A percentile compares a stretch with the other conserved stretches of the same genome.
phyloP scores from a whole-genome alignment of 2,113 vertebrate genomes.

The Rhinopomastus cyanomelas region DNA sequence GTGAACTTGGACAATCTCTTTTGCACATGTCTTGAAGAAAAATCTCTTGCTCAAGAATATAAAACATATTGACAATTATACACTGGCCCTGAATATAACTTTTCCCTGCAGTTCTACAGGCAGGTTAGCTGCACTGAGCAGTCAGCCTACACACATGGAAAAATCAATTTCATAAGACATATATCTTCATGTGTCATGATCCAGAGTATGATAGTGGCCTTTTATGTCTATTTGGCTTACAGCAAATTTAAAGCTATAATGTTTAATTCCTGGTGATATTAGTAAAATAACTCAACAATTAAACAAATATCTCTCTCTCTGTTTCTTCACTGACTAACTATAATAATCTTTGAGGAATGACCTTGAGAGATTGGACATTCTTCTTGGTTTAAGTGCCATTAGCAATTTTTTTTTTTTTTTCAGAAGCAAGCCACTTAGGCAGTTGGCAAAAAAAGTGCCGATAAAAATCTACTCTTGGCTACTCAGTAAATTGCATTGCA shows the following conservation, averaged over 20 bases:
- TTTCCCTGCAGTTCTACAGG: constrained; percentile 42
- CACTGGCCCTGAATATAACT: constrained; percentile 41
- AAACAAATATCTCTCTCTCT: constrained; percentile 35
- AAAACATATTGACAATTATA: constrained; percentile 73
- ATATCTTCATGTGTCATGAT: constrained; percentile 73
- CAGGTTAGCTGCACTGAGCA: constrained; percentile 39
- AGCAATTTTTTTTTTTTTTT: constrained; percentile 70
- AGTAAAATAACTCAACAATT: constrained; percentile 70
- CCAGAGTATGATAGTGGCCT: constrained; percentile 50
- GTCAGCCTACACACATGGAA: constrained; percentile 54
- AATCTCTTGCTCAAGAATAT: constrained; percentile 60
- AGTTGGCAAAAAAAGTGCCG: constrained; percentile 55
- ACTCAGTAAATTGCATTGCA: constrained; percentile 75
- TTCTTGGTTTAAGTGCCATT: constrained; percentile 71
- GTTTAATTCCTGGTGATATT: constrained; percentile 67
- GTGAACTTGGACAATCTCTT: constrained; percentile 65
- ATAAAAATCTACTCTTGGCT: constrained; percentile 78
- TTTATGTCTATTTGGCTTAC: constrained; percentile 73
- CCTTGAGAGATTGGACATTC: constrained; percentile 73
- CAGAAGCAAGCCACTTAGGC: constrained; percentile 72
- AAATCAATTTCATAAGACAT: constrained; percentile 75
- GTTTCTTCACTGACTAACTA: constrained; percentile 38
- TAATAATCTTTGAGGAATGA: constrained; percentile 69
- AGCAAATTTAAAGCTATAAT: constrained; percentile 71
- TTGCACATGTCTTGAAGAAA: constrained; percentile 60